These are phyloP conservation scores for Gadopsis marmoratus DNA, from an alignment of 2,797 vertebrate genomes.

Conservation along the genomic window DNA sequence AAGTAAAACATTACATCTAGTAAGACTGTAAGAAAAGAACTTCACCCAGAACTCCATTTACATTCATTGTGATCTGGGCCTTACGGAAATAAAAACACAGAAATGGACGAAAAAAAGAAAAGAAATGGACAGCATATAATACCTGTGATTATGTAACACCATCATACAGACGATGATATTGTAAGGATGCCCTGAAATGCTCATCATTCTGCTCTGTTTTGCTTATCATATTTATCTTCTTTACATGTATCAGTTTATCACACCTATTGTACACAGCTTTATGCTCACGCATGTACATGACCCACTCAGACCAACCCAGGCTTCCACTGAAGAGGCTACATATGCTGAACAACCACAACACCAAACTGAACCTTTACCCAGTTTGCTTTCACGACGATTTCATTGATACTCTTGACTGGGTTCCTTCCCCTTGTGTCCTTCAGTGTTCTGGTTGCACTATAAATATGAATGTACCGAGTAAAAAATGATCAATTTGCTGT, in stretches of 20 bases:
- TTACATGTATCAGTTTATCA: slow-evolving; percentile 77
- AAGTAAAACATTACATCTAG: slow-evolving; percentile 70
- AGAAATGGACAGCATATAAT: slow-evolving; percentile 60
- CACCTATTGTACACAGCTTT: slow-evolving; percentile 83
- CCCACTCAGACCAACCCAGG: slow-evolving; percentile 74
- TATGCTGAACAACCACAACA: slow-evolving; percentile 61
- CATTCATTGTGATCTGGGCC: slow-evolving; percentile 78
- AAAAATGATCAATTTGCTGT: slow-evolving; percentile 38
- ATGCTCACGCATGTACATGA: slow-evolving; percentile 75
- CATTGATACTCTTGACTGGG: neutral
- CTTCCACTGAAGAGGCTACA: slow-evolving; percentile 72
- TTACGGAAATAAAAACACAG: slow-evolving; percentile 32
- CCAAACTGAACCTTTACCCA: neutral
- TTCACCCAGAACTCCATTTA: slow-evolving; percentile 68
- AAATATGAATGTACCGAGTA: slow-evolving; percentile 56
- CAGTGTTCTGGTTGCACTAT: slow-evolving; percentile 55
- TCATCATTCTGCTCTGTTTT: slow-evolving; percentile 83
- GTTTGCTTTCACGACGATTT: slow-evolving; percentile 10
- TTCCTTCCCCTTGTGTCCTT: slow-evolving; percentile 19
- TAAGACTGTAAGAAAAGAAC: slow-evolving; percentile 67
- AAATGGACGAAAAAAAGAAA: slow-evolving; percentile 38
- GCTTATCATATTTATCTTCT: slow-evolving; percentile 74
- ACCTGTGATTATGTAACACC: slow-evolving; percentile 48
- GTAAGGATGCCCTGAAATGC: slow-evolving; percentile 79
- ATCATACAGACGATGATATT: slow-evolving; percentile 57